Percentiles rank a stretch among this genome's conserved stretches.
Evolutionary conservation across 1,140 invertebrate species (phyloP).

Genomic region (Drosophila neocordata): DNA sequence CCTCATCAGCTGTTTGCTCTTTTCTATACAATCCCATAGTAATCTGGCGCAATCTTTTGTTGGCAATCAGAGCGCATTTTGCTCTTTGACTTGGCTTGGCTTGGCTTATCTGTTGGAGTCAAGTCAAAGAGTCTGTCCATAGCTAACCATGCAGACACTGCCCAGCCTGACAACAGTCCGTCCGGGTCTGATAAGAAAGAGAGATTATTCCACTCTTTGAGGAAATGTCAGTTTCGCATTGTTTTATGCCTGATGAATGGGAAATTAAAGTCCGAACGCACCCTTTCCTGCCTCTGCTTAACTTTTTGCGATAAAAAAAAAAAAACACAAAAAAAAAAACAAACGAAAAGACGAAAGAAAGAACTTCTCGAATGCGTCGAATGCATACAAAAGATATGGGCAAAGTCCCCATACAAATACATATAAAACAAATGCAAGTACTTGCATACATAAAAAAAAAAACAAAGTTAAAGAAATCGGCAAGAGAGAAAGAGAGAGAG

Average conservation of each 20-base stretch:
- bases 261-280: conserved; percentile 62
- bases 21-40: neutral
- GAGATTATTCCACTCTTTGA: conserved; percentile 49
- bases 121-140: conserved; percentile 29
- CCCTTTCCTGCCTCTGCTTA: conserved; percentile 72
- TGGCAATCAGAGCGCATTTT: conserved; percentile 65
- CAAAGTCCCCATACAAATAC: conserved; percentile 3
- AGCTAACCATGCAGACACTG: conserved; percentile 30
- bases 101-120: conserved; percentile 41
- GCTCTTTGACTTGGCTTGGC: conserved; percentile 60
- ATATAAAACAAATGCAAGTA: neutral
- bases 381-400: conserved; percentile 74
- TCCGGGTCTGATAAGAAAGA: conserved; percentile 56
- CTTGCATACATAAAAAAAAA: conserved; percentile 24
- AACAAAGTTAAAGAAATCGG: neutral
- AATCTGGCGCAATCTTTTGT: conserved; percentile 38
- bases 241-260: conserved; percentile 46
- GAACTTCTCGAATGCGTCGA: conserved; percentile 69
- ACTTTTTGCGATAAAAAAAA: conserved; percentile 67
- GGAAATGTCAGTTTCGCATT: conserved; percentile 74
- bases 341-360: conserved; percentile 28
- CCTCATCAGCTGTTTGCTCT: conserved; percentile 10
- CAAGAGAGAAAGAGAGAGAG: neutral
- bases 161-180: conserved; percentile 28
- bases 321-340: conserved; percentile 17